Evolutionary conservation across 2,888 invertebrate genomes (phyloP), one percentile per base, ranked within the genome.

Genomic region (Sphaerophoria taeniata): DNA sequence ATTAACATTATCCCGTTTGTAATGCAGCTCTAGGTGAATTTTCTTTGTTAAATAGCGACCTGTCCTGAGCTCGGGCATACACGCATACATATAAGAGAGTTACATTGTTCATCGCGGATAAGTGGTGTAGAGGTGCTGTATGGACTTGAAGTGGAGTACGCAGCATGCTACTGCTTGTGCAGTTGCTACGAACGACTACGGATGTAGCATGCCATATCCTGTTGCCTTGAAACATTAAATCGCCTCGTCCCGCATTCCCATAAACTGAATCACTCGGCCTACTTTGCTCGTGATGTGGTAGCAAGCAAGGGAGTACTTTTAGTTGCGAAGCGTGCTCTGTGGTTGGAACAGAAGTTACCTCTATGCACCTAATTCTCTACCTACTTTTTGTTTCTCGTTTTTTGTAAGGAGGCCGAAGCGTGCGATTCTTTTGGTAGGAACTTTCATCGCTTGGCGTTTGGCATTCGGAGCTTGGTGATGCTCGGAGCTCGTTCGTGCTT

Each of bases 221-320:
- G 73, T 80, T 85, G 85, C 85, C 81, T 81, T 85, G 85, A 81
- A 85, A 85, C 56, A 69, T 80, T 80, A 61, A 75, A 80, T 72
- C 39, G 72, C 78, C 43, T 14, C 70, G 49, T 36, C 34, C 43
- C 45, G 47, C 16, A 55, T n/a, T 24, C 63, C 34, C 60, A 65
- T 39, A 6, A 39, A 9, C 45, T 14, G 56, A 34, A 34, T 24
- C 58, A 71, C 55, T 67, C 60, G 65, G 55, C 45, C 61, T 69
- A 74, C 51, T 70, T 61, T 33, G 2, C 33, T 53, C 67, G 31
- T 47, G 24, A 24, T 24, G 24, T 24, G 2, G 53, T 63, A 56
- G 43, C 36, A 14, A 55, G 47, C 53, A 9, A 47, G 31, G 14
- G 63, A 63, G 43, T 45, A 45, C 31, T 31, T 12, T 11, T 24